phyloP scores from a whole-genome alignment of 1,140 invertebrate species.

The Diachasmimorpha longicaudata region DNA sequence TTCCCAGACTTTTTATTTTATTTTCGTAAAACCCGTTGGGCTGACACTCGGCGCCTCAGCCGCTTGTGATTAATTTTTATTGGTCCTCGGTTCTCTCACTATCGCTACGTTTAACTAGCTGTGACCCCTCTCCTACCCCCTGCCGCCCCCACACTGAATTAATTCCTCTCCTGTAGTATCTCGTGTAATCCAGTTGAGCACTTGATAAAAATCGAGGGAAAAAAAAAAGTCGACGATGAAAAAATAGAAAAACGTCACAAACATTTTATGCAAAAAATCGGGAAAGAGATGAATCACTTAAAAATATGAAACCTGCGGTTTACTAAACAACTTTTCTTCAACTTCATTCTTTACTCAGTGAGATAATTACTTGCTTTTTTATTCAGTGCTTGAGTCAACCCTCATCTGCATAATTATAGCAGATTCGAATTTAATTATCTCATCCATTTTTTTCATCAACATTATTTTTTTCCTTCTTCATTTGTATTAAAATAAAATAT shows the following conservation, averaged over 20 bases:
- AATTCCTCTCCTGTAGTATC: neutral
- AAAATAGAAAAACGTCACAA: neutral
- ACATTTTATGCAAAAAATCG: neutral
- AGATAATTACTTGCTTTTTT: no score
- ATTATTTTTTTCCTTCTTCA: no score
- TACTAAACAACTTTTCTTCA: no score
- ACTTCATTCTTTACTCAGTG: no score
- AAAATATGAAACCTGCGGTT: no score
- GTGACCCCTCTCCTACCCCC: neutral
- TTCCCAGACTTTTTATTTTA: neutral
- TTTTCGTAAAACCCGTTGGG: neutral
- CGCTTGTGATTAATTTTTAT: conserved; percentile 2
- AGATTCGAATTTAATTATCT: no score
- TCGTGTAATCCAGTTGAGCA: neutral
- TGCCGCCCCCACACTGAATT: no score
- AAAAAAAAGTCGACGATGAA: neutral
- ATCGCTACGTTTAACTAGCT: neutral
- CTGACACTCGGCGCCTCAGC: neutral
- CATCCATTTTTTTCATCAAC: no score
- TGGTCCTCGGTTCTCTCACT: neutral
- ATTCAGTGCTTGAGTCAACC: no score
- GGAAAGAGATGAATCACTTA: no score
- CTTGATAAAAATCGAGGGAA: neutral
- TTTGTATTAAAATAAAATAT: no score
- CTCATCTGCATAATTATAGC: no score